Percentiles rank a stretch among this genome's conserved stretches.
phyloP scores from a whole-genome alignment of 2,888 invertebrate species.

The Hirtodrosophila histrioides region DNA sequence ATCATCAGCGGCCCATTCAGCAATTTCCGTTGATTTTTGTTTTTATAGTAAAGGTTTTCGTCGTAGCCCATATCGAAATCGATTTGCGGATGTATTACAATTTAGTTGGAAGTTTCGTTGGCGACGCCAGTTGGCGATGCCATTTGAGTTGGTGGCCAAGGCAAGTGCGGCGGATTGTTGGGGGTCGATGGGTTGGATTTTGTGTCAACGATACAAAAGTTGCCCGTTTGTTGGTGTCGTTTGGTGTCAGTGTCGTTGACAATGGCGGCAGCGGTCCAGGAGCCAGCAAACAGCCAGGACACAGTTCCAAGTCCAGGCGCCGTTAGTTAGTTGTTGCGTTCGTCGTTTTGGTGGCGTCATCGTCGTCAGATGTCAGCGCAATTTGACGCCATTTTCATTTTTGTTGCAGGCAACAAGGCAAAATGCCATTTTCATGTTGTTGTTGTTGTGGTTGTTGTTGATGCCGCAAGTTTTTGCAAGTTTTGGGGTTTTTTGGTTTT shows the following conservation, averaged over 20 bases:
- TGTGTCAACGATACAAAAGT: constrained; percentile 59
- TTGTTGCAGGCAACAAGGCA: constrained; percentile 26
- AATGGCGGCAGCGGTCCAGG: constrained; percentile 34
- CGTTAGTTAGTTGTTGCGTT: too few species aligned
- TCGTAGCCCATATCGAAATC: constrained; percentile 57
- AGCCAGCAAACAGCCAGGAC: background rate
- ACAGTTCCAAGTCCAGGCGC: too few species aligned
- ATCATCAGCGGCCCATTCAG: constrained; percentile 71
- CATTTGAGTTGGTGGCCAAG: constrained; percentile 13
- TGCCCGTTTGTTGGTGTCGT: constrained; percentile 53
- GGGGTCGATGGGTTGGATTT: background rate
- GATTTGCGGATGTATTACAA: constrained; percentile 71
- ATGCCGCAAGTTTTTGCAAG: constrained; percentile 64
- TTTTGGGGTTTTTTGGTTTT: constrained; percentile 13
- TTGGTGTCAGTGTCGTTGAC: constrained; percentile 71
- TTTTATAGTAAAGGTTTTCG: constrained; percentile 35
- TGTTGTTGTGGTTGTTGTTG: constrained; percentile 35
- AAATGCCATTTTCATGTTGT: constrained; percentile 31
- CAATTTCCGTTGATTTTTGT: constrained; percentile 60
- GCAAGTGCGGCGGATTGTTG: background rate
- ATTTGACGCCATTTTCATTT: constrained; percentile 82
- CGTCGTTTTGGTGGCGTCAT: constrained; percentile 19
- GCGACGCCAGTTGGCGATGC: constrained; percentile 50
- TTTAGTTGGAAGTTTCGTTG: constrained; percentile 63
- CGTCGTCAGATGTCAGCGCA: constrained; percentile 82